Evolutionary conservation across 2,113 vertebrate species (phyloP).

Genomic region (Solea solea): DNA sequence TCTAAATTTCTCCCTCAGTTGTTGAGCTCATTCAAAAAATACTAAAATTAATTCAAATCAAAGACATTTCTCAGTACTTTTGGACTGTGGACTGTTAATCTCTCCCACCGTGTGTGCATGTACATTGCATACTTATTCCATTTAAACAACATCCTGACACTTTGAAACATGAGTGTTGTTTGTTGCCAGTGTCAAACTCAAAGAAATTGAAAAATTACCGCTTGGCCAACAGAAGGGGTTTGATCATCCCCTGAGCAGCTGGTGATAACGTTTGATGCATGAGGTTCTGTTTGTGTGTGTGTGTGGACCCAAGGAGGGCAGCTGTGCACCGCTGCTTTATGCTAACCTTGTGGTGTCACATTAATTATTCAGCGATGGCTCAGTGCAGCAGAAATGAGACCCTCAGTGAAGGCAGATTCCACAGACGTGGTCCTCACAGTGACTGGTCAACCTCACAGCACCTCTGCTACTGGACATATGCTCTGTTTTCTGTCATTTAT

Average conservation of each 20-base stretch:
- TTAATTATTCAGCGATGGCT: constrained; percentile 59
- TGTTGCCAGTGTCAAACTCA: neutral
- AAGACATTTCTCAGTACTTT: too few relatives aligned
- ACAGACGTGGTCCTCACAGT: constrained; percentile 11
- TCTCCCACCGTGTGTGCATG: neutral
- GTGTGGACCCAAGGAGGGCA: constrained; percentile 13
- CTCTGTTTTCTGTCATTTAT: neutral
- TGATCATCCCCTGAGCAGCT: constrained; percentile 11
- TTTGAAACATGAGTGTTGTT: neutral
- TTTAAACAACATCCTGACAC: neutral
- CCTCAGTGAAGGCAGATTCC: constrained; percentile 54
- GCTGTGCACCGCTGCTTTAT: constrained; percentile 28
- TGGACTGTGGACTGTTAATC: too few relatives aligned
- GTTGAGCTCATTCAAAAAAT: too few relatives aligned
- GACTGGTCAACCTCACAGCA: neutral
- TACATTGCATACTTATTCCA: neutral
- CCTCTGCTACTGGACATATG: neutral
- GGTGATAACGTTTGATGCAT: constrained; percentile 27
- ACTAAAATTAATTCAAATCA: too few relatives aligned
- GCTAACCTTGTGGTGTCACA: constrained; percentile 58
- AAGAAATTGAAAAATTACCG: constrained; percentile 7
- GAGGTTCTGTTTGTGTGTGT: neutral
- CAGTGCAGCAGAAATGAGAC: constrained; percentile 49
- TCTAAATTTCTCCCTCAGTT: too few relatives aligned
- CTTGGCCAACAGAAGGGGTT: neutral